Evolutionary conservation across 2,888 invertebrate genomes (phyloP).

Genomic region (Drosophila greeni): DNA sequence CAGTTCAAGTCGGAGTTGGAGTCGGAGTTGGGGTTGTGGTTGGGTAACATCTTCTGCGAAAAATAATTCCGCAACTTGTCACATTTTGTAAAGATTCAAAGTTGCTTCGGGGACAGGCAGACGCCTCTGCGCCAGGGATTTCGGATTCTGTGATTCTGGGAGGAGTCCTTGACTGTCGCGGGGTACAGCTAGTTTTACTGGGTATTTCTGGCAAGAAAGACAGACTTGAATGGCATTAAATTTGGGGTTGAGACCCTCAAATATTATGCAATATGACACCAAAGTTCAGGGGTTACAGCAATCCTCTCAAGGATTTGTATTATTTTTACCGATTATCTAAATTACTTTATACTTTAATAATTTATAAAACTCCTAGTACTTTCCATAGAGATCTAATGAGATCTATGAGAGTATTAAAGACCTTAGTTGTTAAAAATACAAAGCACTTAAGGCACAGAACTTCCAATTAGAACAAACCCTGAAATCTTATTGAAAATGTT

Average conservation of each 20-base stretch:
- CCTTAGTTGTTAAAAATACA: not conserved
- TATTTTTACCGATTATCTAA: not conserved
- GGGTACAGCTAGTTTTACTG: conserved; percentile 52
- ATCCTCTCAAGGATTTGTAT: not conserved
- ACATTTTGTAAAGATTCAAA: conserved; percentile 66
- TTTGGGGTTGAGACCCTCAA: too few species aligned
- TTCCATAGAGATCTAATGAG: not conserved
- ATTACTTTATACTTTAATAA: not conserved
- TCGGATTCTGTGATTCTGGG: conserved; percentile 3
- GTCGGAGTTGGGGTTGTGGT: conserved; percentile 8
- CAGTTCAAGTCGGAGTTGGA: conserved; percentile 6
- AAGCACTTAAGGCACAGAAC: not conserved
- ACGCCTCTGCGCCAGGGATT: conserved; percentile 65
- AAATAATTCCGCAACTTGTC: conserved; percentile 72
- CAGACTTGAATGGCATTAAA: not conserved
- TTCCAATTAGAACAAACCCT: not conserved
- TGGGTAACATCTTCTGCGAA: conserved; percentile 70
- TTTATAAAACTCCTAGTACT: not conserved
- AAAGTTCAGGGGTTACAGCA: not conserved
- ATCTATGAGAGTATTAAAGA: not conserved
- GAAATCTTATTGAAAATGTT: not conserved
- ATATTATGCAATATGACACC: too few species aligned
- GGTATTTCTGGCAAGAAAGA: conserved; percentile 5
- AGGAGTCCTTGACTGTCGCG: conserved; percentile 63
- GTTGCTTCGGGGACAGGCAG: conserved; percentile 37